phyloP scores from a whole-genome alignment of 2,113 vertebrate species.

The Daphoenositta chrysoptera region DNA sequence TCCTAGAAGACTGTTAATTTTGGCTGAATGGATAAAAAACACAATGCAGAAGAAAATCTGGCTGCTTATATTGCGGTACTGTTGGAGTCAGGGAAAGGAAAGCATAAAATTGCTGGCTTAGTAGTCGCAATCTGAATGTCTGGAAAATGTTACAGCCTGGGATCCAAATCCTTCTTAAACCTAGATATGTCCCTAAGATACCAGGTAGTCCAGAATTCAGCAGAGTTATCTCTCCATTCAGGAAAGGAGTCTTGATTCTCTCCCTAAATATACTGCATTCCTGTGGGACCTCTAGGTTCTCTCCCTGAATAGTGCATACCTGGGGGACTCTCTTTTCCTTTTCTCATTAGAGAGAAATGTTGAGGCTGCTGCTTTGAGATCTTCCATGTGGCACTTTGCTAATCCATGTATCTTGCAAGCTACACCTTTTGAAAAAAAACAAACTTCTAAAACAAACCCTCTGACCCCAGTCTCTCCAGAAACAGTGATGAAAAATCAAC shows the following conservation, averaged over 20 bases:
- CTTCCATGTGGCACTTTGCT: background rate
- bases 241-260: background rate
- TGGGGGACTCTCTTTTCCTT: background rate
- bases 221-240: background rate
- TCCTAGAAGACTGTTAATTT: slow-evolving; percentile 59
- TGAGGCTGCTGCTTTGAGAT: slow-evolving; percentile 5
- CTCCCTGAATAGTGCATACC: background rate
- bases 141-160: slow-evolving; percentile 42
- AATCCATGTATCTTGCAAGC: background rate
- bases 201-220: slow-evolving; percentile 25
- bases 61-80: slow-evolving; percentile 15
- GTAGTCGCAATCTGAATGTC: slow-evolving; percentile 32
- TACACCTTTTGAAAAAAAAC: background rate
- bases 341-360: background rate
- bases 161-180: slow-evolving; percentile 30
- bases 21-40: slow-evolving; percentile 64
- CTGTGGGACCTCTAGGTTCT: background rate
- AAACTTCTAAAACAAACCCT: background rate
- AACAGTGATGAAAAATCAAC: background rate
- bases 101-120: slow-evolving; percentile 57
- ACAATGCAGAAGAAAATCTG: slow-evolving; percentile 64
- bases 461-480: background rate
- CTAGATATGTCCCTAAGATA: background rate
- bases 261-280: background rate
- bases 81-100: slow-evolving; percentile 45